phyloP scores from a whole-genome alignment of 2,888 invertebrate genomes.

The Magallana nippona region DNA sequence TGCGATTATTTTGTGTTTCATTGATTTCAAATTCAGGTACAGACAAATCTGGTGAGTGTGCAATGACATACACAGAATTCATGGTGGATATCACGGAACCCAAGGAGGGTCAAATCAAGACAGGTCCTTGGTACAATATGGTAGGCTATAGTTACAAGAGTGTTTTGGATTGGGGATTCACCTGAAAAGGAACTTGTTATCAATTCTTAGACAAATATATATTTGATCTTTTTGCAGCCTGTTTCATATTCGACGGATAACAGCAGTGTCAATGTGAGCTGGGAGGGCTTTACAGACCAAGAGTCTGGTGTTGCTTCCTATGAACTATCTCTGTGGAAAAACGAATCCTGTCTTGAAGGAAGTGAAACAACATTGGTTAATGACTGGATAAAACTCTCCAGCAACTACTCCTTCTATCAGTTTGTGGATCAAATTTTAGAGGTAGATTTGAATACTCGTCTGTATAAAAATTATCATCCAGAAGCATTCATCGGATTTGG shows the following conservation, averaged over 20 bases:
- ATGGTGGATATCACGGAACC: conserved; percentile 60
- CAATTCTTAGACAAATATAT: too few relatives aligned
- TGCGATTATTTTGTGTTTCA: background rate
- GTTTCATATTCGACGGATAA: conserved; percentile 51
- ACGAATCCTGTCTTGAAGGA: conserved; percentile 45
- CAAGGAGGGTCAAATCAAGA: conserved; percentile 53
- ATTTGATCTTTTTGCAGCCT: conserved; percentile 43
- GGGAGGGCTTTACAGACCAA: conserved; percentile 55
- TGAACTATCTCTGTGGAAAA: conserved; percentile 51
- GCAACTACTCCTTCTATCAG: conserved; percentile 48
- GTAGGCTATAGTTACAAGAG: conserved; percentile 44
- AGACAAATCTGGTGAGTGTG: conserved; percentile 64
- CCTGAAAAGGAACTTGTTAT: too few relatives aligned
- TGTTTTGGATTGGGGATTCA: too few relatives aligned
- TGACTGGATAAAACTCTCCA: conserved; percentile 48
- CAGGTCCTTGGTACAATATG: conserved; percentile 63
- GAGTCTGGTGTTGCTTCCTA: conserved; percentile 54
- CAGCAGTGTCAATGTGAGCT: conserved; percentile 49
- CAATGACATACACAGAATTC: conserved; percentile 55
- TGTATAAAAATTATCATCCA: too few relatives aligned
- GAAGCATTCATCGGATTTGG: too few relatives aligned
- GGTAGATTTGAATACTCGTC: conserved; percentile 31
- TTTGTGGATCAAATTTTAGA: conserved; percentile 51
- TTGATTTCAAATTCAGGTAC: conserved; percentile 51
- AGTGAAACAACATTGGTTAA: conserved; percentile 34